Evolutionary conservation across 2,888 invertebrate species (phyloP).

Genomic region (Cheilosia vulpina): DNA sequence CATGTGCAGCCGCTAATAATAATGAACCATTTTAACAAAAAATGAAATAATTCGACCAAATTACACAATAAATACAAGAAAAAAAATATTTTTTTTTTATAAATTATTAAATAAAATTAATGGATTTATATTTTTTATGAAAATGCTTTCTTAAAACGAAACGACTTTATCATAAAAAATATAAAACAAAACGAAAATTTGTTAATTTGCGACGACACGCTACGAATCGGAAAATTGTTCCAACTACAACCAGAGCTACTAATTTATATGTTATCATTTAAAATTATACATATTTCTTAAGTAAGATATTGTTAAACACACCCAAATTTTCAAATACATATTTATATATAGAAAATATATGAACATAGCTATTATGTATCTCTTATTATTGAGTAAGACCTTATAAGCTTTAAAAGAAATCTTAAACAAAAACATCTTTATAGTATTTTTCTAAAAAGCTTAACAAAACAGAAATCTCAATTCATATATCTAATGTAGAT

Average conservation of each 20-base stretch:
- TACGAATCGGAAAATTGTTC: slow-evolving; percentile 34
- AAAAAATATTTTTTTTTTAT: slow-evolving; percentile 40
- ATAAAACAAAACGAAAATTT: slow-evolving; percentile 67
- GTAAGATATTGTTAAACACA: slow-evolving; percentile 18
- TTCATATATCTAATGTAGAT: slow-evolving; percentile 8
- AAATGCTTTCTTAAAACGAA: slow-evolving; percentile 75
- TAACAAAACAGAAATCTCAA: slow-evolving; percentile 16
- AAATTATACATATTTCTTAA: slow-evolving; percentile 2
- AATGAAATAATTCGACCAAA: slow-evolving; percentile 66
- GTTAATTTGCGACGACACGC: slow-evolving; percentile 72
- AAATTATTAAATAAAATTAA: slow-evolving; percentile 48
- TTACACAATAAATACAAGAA: slow-evolving; percentile 41
- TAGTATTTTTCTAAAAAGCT: slow-evolving; percentile 40
- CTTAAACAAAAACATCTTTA: slow-evolving; percentile 10
- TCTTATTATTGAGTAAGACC: slow-evolving; percentile 15
- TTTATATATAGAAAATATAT: slow-evolving; percentile 1
- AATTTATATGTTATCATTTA: slow-evolving; percentile 20
- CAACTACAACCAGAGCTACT: slow-evolving; percentile 73
- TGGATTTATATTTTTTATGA: slow-evolving; percentile 76
- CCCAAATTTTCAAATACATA: slow-evolving; percentile 8
- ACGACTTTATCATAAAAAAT: slow-evolving; percentile 77
- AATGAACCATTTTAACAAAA: slow-evolving; percentile 42
- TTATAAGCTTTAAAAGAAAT: slow-evolving; percentile 39
- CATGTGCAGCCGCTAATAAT: slow-evolving; percentile 77
- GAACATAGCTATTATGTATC: neutral